These are phyloP conservation scores for Sebastes nivosus DNA, from an alignment of 2,797 vertebrate species.

Conservation along the genomic window DNA sequence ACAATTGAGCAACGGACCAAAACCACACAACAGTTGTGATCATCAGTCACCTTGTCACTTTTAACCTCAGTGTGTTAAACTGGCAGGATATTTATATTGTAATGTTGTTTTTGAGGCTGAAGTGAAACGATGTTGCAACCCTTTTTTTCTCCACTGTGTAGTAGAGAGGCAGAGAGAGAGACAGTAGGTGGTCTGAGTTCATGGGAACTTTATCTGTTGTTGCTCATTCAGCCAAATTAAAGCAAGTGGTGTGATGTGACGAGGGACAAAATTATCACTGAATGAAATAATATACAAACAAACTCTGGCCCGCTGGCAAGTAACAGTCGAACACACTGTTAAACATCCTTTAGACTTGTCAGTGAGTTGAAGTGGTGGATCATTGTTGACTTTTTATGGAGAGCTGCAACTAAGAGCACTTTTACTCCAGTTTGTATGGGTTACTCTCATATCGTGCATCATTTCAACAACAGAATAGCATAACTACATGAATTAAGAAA, in stretches of 20 bases:
- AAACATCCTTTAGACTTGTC: not conserved
- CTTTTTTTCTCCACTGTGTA: not conserved
- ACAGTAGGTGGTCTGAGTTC: constrained; percentile 35
- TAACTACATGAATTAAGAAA: not conserved
- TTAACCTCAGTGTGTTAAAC: constrained; percentile 16
- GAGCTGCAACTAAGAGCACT: not conserved
- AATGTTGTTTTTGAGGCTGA: constrained; percentile 31
- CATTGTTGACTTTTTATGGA: not conserved
- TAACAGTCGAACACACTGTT: not conserved
- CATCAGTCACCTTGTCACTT: constrained; percentile 12
- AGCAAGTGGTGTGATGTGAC: constrained; percentile 5
- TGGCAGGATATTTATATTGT: constrained; percentile 36
- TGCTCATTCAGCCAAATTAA: constrained; percentile 6
- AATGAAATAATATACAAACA: not conserved
- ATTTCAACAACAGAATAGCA: not conserved
- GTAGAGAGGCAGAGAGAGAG: not conserved
- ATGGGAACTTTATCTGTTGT: constrained; percentile 12
- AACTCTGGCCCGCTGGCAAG: not conserved
- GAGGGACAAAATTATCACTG: not conserved
- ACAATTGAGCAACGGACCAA: not conserved
- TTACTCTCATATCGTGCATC: not conserved
- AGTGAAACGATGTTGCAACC: constrained; percentile 15
- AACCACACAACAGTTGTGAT: not conserved
- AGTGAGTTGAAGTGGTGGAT: not conserved
- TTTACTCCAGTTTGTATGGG: not conserved